Evolutionary conservation across 1,140 invertebrate species (phyloP), one percentile per base, ranked within the genome.

Genomic region (Gonatopus flavifemur): DNA sequence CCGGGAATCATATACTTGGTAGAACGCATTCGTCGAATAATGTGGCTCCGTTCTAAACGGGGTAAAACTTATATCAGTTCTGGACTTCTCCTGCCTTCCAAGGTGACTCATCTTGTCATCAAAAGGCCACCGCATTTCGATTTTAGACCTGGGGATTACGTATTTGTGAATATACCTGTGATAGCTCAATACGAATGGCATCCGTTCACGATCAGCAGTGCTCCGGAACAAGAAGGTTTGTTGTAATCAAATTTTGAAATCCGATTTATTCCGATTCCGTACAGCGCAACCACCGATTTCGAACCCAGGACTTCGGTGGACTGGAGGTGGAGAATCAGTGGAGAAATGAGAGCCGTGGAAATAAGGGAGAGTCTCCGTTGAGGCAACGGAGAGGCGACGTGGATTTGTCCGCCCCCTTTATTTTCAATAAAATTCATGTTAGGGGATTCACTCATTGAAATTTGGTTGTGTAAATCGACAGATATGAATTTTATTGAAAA

Each of bases 111-210:
- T 71, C 75, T 94, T 58, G 89, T 94, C 2, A 94, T 98, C 42
- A 88, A 89, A 57, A 77, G 91, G 25, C 94, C 94, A 1, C 78
- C 83, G 0, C 85, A 91, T 64, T 96, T 98, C 67, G 84, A 90
- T 57, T 98, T 90, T 73, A 86, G 88, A 69, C 92, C 94, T 0
- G 96, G 95, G 0, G 96, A 98, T 77, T 98, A 97, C 67, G 85
- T 97, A 12, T 98, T 94, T 64, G 87, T 97, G 1, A 94, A 95
- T 68, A 90, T 98, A 48, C 95, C 95, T 0, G 84, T 83, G 4
- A 94, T 98, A 55, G 93, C 96, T 1, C 86, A 86, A 41, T 94
- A 92, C 67, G 96, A 98, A 77, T 98, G 94, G 94, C 95, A 98
- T 85, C 94, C 95, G 1, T 97, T 98, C 64, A 97, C 95, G 1